phyloP scores from a whole-genome alignment of 1,140 invertebrate genomes.

The Orchestia grillus region DNA sequence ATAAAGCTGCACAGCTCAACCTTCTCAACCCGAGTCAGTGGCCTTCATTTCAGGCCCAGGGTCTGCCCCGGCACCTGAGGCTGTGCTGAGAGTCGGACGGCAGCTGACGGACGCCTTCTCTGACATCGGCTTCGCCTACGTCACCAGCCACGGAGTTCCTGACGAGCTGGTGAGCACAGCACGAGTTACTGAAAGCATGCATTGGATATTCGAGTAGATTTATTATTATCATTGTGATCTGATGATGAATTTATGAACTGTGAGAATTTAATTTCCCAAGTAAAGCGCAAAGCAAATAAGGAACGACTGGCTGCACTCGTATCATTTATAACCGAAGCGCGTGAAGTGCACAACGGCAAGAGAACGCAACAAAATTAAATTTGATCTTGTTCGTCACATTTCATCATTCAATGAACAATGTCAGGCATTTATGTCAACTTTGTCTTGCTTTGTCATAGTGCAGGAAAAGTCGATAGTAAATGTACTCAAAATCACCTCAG shows the following conservation, averaged over 20 bases:
- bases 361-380: background rate
- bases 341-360: background rate
- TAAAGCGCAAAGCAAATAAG: background rate
- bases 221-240: background rate
- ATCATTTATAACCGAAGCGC: background rate
- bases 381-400: background rate
- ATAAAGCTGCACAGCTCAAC: background rate
- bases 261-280: background rate
- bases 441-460: background rate
- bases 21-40: background rate
- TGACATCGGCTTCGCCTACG: slow-evolving; percentile 34
- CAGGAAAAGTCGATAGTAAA: background rate
- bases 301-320: background rate
- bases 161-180: background rate
- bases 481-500: background rate
- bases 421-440: background rate
- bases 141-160: slow-evolving; percentile 38
- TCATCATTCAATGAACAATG: background rate
- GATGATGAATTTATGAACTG: background rate
- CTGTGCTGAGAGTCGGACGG: background rate
- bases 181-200: background rate
- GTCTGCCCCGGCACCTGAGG: background rate
- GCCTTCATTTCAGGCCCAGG: background rate
- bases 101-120: slow-evolving; percentile 7
- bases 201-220: background rate